Base-by-base conservation (phyloP, 2,797 vertebrate species). In the Typhlichthys subterraneus region DNA sequence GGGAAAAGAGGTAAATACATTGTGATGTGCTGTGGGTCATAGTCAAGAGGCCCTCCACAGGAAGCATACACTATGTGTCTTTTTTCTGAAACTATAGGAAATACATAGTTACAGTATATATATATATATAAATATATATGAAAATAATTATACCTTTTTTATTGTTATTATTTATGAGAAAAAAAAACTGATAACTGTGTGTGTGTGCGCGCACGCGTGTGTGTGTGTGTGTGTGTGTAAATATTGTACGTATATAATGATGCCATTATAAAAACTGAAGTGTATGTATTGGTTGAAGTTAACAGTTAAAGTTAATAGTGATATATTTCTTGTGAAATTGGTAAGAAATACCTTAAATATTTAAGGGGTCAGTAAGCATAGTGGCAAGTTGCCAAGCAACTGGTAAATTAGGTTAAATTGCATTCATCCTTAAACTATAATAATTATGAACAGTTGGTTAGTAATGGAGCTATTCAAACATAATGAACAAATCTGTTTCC, bases 1-100 rank as follows among this genome's bases (percentile, higher is more conserved):
- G 61, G 46, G 14, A 23, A 23, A 23, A 23, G 23, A 79, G 64
- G 77, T 62, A 74, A 84, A 70, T 75, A 74, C 77, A 77, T 82
- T 15, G 13, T 50, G 49, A n/a, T 50, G 49, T n/a, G 2, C 15
- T 23, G 23, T 23, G 23, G 23, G 23, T 23, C 2, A 23, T 23
- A 23, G 23, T 23, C 23, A 3, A 2, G 19, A 23, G 19, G 19
- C 19, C 48, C 15, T 15, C 48, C n/a, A 5, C 48, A 50, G 48
- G 33, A 38, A 38, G 33, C 33, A 38, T 23, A 23, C 19, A 23
- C 19, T 38, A 38, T 38, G 33, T 7, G 6, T 9, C 38, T 42
- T 9, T 42, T 42, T 42, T 38, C 8, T 42, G 2, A 42, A 42
- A 23, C 23, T 23, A 23, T 23, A 23, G 23, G 23, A 23, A 23